phyloP scores from a whole-genome alignment of 2,113 vertebrate genomes.

The Toxotes jaculatrix region DNA sequence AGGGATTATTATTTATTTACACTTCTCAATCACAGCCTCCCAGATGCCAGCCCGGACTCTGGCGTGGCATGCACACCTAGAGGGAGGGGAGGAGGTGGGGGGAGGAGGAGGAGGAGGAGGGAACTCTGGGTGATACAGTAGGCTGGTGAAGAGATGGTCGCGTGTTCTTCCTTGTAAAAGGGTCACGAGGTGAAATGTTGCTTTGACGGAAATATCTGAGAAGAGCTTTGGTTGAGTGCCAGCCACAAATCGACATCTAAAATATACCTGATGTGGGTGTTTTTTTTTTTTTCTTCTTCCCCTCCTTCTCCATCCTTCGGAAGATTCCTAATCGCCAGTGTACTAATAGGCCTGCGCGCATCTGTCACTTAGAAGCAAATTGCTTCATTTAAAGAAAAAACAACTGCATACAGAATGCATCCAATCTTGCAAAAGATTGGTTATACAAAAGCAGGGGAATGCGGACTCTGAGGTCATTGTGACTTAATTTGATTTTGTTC shows the following conservation, averaged over 20 bases:
- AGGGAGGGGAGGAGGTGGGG: neutral
- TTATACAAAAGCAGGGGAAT: conserved; percentile 56
- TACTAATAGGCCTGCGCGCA: conserved; percentile 82
- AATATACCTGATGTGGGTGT: conserved; percentile 64
- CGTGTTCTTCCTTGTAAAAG: conserved; percentile 53
- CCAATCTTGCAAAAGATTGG: conserved; percentile 65
- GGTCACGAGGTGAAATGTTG: conserved; percentile 66
- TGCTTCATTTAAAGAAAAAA: conserved; percentile 79
- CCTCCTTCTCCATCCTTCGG: conserved; percentile 48
- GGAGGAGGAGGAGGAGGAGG: conserved; percentile 35
- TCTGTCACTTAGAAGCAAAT: conserved; percentile 84
- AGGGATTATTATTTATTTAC: conserved; percentile 91
- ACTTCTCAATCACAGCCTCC: conserved; percentile 88
- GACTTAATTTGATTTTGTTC: conserved; percentile 67
- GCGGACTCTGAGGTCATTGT: conserved; percentile 68
- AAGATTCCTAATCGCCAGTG: conserved; percentile 76
- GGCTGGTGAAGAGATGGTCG: conserved; percentile 29
- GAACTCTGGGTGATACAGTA: conserved; percentile 70
- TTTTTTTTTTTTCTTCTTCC: neutral
- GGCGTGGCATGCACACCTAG: conserved; percentile 76
- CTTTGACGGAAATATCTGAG: conserved; percentile 49
- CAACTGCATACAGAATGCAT: conserved; percentile 50
- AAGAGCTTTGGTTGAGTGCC: conserved; percentile 56
- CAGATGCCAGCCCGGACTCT: conserved; percentile 86
- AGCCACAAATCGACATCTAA: conserved; percentile 34